phyloP scores from a whole-genome alignment of 2,888 invertebrate genomes.

The Brenthis hecate region DNA sequence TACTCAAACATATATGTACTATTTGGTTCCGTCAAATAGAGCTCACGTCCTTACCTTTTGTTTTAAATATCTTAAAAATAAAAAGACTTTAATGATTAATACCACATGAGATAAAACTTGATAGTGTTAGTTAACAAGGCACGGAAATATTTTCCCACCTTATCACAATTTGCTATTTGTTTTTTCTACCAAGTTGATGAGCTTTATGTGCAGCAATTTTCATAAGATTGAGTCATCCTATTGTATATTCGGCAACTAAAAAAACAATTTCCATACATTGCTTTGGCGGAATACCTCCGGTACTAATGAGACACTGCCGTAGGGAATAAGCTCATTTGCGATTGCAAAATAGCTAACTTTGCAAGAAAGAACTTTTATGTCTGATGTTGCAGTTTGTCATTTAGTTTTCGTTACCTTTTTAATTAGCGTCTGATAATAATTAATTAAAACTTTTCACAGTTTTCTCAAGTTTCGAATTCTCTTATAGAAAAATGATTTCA shows the following conservation, averaged over 20 bases:
- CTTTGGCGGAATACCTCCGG: slow-evolving; percentile 51
- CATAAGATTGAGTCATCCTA: neutral
- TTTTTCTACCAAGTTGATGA: no score
- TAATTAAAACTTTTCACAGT: slow-evolving; percentile 22
- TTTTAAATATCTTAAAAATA: no score
- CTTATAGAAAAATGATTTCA: slow-evolving; percentile 1
- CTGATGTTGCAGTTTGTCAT: slow-evolving; percentile 63
- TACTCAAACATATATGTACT: no score
- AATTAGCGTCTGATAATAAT: slow-evolving; percentile 44
- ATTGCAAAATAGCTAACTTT: slow-evolving; percentile 61
- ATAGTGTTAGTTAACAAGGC: no score
- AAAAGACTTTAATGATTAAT: neutral
- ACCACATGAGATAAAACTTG: neutral
- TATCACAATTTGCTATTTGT: neutral
- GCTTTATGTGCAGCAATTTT: no score
- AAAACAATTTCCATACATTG: slow-evolving; percentile 50
- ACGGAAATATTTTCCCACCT: no score
- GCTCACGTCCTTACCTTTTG: no score
- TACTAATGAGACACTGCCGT: slow-evolving; percentile 67
- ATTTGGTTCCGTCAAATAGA: no score
- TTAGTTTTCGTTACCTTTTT: slow-evolving; percentile 57
- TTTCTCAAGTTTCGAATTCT: slow-evolving; percentile 5
- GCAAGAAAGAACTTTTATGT: slow-evolving; percentile 57
- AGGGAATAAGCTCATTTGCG: slow-evolving; percentile 71
- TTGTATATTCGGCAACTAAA: neutral